A percentile compares a stretch with the other conserved stretches of the same genome.
These are phyloP conservation scores for Lasioglossum zephyrum DNA, from an alignment of 2,888 invertebrate species.

Conservation along the genomic window DNA sequence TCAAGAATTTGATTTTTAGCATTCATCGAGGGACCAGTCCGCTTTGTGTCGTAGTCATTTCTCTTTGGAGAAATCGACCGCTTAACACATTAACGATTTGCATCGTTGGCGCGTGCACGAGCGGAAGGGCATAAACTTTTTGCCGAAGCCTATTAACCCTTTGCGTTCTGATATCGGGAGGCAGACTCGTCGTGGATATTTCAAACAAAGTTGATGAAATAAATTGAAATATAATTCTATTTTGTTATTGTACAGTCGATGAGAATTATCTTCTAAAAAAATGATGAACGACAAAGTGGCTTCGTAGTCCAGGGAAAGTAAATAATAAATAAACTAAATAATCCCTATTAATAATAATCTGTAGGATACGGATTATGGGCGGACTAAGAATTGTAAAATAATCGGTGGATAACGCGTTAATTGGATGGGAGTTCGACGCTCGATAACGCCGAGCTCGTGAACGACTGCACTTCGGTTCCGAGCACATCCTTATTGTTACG, in stretches of 20 bases:
- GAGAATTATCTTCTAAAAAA: too few species aligned
- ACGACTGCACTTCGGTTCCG: not conserved
- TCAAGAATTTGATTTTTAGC: not conserved
- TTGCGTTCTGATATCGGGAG: not conserved
- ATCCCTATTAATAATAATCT: too few species aligned
- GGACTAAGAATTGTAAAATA: not conserved
- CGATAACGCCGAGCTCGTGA: conserved; percentile 1
- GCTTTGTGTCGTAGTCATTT: not conserved
- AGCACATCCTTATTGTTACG: conserved; percentile 21
- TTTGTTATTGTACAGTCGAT: too few species aligned
- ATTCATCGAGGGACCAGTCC: not conserved
- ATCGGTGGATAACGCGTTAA: not conserved
- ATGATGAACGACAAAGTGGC: too few species aligned
- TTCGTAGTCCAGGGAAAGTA: too few species aligned
- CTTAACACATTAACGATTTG: not conserved
- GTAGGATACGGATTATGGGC: too few species aligned
- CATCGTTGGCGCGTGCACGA: not conserved
- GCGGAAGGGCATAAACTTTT: too few species aligned
- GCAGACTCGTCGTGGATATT: too few species aligned
- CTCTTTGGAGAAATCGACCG: not conserved
- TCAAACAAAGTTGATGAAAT: too few species aligned
- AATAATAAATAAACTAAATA: too few species aligned
- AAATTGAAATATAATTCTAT: too few species aligned
- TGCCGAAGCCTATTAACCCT: too few species aligned
- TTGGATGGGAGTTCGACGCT: conserved; percentile 3